These are phyloP conservation scores for Epirrhoe tristata DNA, from an alignment of 2,888 invertebrate species.

Conservation along the genomic window DNA sequence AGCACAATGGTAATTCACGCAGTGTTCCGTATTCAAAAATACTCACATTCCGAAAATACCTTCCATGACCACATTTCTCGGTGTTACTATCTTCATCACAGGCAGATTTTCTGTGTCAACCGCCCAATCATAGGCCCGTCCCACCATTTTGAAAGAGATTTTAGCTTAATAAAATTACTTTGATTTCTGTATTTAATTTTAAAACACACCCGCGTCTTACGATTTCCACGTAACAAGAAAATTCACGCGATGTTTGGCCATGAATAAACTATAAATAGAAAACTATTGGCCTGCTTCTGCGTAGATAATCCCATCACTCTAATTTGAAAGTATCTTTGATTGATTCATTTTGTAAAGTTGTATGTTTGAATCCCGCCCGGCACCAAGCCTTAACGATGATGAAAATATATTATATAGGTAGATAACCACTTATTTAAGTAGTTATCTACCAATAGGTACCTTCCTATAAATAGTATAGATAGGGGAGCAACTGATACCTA, in stretches of 20 bases:
- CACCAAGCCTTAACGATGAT: no score
- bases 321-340: neutral
- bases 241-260: constrained; percentile 31
- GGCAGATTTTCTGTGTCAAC: constrained; percentile 71
- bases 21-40: constrained; percentile 2
- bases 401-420: no score
- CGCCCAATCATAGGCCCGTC: constrained; percentile 60
- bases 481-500: no score
- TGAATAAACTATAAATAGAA: constrained; percentile 41
- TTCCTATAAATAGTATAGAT: no score
- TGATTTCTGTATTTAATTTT: neutral
- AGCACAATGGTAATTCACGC: no score
- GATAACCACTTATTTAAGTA: no score
- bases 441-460: no score
- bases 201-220: constrained; percentile 2
- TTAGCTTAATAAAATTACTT: neutral
- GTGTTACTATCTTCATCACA: constrained; percentile 72
- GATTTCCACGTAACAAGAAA: constrained; percentile 10
- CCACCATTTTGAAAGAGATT: constrained; percentile 55
- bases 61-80: constrained; percentile 63
- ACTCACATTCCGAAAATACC: constrained; percentile 76
- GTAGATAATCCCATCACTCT: neutral
- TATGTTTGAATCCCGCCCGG: no score
- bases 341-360: no score
- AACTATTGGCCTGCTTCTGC: constrained; percentile 28